Base-by-base conservation (phyloP, 2,888 invertebrate species). In the Oasisia sp. region DNA sequence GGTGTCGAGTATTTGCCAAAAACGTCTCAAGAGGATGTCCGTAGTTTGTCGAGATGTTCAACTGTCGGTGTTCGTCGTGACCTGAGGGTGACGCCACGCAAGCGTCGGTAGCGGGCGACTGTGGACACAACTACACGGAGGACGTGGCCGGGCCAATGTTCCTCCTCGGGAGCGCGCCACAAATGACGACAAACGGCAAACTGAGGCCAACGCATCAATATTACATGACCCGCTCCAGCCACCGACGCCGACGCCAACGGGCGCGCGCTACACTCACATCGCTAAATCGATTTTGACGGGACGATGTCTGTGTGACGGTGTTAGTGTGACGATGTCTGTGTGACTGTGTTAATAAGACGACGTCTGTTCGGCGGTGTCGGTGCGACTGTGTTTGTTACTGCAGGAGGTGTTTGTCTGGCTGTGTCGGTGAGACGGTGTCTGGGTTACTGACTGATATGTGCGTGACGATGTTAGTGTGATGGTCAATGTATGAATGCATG, bases 241-340 rank as follows among this genome's bases (percentile, higher is more conserved):
- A n/a, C 74, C 74, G 50, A 50, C 50, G 74, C n/a, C 27, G 74
- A 27, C 27, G 74, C 74, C 74, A 74, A 27, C 27, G 27, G n/a
- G 74, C 27, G 50, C 1, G 50, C 50, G 50, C 14, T 50, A 50
- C 27, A 27, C 74, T 74, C 7, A 27, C n/a, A 74, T 19, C n/a
- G 74, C 74, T 74, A 74, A 74, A 74, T 74, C 74, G 74, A 74
- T 74, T 74, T 74, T 27, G 74, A n/a, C 74, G 74, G 74, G 74
- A 74, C 74, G 74, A 0, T 74, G 74, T 74, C 74, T 74, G 74
- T 74, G 74, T 74, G 74, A 74, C 74, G 74, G 27, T 74, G 74
- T 74, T n/a, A 27, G 74, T 74, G 74, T 74, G 74, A 74, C 74
- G n/a, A 74, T 74, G 74, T 74, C 74, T 74, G 74, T 19, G 74